A percentile compares a stretch with the other conserved stretches of the same genome.
These are phyloP conservation scores for Stenurella melanura DNA, from an alignment of 2,888 invertebrate species.

Conservation along the genomic window DNA sequence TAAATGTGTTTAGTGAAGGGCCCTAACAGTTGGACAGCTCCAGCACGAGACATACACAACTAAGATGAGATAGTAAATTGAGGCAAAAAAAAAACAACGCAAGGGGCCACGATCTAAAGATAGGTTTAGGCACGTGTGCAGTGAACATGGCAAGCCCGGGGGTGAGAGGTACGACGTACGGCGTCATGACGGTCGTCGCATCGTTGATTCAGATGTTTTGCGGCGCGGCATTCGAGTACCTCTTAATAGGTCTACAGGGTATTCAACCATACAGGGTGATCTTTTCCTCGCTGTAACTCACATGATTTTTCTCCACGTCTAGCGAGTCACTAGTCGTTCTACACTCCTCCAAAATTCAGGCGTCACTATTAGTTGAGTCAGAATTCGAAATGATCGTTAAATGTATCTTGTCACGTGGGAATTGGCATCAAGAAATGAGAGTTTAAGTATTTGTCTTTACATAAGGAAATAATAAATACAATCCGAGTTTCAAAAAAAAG, in stretches of 20 bases:
- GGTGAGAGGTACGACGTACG: constrained; percentile 51
- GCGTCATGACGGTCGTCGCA: constrained; percentile 59
- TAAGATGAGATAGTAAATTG: constrained; percentile 34
- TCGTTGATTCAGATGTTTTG: constrained; percentile 58
- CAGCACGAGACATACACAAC: constrained; percentile 29
- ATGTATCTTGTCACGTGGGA: no score
- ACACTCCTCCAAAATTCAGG: no score
- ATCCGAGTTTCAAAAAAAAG: no score
- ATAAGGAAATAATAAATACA: no score
- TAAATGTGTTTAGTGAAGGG: constrained; percentile 12
- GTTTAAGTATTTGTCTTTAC: no score
- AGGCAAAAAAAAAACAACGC: constrained; percentile 61
- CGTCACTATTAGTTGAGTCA: no score
- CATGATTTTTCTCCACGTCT: no score
- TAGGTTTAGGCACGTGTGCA: constrained; percentile 73
- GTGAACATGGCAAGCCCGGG: constrained; percentile 45
- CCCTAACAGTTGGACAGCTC: constrained; percentile 21
- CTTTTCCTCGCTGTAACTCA: not conserved
- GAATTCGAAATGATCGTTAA: no score
- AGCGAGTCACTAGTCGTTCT: no score
- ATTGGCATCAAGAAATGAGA: no score
- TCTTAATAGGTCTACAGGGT: constrained; percentile 23
- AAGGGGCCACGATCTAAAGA: constrained; percentile 73
- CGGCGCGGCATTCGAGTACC: constrained; percentile 42
- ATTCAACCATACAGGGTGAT: constrained; percentile 7